Evolutionary conservation across 2,113 vertebrate species (phyloP), one percentile per base, ranked within the genome.

Genomic region (Tragelaphus buxtoni): DNA sequence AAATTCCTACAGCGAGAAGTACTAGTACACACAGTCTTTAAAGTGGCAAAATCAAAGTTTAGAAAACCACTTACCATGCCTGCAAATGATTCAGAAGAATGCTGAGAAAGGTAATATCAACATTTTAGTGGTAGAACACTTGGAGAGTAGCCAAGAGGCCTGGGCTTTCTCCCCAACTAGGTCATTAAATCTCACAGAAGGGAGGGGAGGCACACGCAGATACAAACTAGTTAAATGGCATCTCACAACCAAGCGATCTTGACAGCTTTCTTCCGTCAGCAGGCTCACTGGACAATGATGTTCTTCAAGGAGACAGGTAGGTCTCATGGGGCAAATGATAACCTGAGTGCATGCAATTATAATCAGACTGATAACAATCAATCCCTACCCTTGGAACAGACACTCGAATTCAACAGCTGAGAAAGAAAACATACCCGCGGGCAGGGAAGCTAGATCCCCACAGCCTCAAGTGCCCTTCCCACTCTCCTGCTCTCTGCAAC

Each of bases 241-340:
- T 72, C 86, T 95, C 39, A 69, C 49, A 47, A 69, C 83, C 92
- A 91, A 94, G 53, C 81, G 58, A 58, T 81, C 88, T 47, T 72
- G 79, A 94, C 92, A 95, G 96, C 77, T 76, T 58, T 95, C 72
- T 12, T 42, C 87, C 2, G 22, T 90, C 88, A 95, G 63, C 60
- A 90, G 45, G n/a, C 63, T 80, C 56, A n/a, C 17, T 10, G 47
- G 53, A 80, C 84, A 91, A 60, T 35, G 58, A 79, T 56, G 47
- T 72, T 94, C 92, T 72, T 96, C 83, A 87, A 83, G 94, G 88
- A 91, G 85, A 79, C 45, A 97, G 95, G 92, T 32, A 76, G 88
- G 63, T 32, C n/a, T 80, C 91, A 17, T 14, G 76, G 51, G 76
- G 53, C 87, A 89, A 97, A 97, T 60, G 96, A 97, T 55, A 88